Conservation (phyloP, 2,113 vertebrate genomes). For the Charadrius vociferus region DNA sequence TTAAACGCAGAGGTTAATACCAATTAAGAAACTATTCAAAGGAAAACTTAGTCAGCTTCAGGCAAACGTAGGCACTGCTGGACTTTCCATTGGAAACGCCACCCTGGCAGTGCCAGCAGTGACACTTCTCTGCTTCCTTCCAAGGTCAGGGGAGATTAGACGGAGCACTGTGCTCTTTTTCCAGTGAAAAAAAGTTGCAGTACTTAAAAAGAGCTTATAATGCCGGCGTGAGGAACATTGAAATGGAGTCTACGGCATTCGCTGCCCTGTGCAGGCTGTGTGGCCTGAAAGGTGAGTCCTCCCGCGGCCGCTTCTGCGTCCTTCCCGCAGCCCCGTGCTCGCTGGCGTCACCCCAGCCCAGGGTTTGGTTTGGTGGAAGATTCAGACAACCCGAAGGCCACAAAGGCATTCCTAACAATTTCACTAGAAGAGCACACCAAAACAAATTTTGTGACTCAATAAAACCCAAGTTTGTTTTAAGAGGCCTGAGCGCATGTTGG, state of each 20-base stretch:
- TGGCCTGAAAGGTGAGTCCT: slow-evolving; percentile 82
- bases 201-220: slow-evolving; percentile 84
- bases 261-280: slow-evolving; percentile 87
- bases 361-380: accelerated
- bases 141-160: slow-evolving; percentile 86
- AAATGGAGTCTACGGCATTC: slow-evolving; percentile 89
- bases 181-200: slow-evolving; percentile 83
- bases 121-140: slow-evolving; percentile 13
- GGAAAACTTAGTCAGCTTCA: not conserved
- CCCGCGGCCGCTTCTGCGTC: not conserved
- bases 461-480: not conserved
- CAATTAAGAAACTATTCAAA: not conserved
- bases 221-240: slow-evolving; percentile 83
- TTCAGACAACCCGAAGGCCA: not conserved
- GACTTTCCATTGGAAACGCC: not conserved
- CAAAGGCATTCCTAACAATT: accelerated
- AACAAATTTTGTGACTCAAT: not conserved
- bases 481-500: accelerated
- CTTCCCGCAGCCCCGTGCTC: accelerated
- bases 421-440: not conserved
- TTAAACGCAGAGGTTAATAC: too few species aligned
- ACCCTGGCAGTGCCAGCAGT: not conserved
- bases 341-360: accelerated
- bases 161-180: slow-evolving; percentile 86
- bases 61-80: not conserved